Conservation (phyloP, 2,113 vertebrate species). For the Ifrita kowaldi region DNA sequence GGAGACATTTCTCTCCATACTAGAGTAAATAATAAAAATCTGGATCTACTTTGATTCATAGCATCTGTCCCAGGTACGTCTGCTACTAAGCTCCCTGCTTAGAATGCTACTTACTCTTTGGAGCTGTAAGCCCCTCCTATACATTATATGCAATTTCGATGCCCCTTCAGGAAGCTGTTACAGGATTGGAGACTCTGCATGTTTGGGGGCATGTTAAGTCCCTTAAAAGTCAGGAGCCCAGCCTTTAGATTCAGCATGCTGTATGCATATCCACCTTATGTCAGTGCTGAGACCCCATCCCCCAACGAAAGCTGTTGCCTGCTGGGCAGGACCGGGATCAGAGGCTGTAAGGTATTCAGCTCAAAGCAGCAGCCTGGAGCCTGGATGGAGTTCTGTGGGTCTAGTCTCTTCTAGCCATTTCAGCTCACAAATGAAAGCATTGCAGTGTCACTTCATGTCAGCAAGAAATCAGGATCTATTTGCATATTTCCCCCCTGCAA, state of each 20-base stretch:
- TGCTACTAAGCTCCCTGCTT: background rate
- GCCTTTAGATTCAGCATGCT: background rate
- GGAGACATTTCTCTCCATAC: background rate
- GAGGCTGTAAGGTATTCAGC: background rate
- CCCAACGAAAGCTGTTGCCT: background rate
- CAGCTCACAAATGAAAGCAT: background rate
- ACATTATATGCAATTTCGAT: fast-evolving
- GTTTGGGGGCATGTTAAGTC: background rate
- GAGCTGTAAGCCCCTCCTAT: background rate
- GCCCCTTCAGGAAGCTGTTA: background rate
- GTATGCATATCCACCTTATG: fast-evolving
- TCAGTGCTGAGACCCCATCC: background rate
- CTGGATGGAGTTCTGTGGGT: background rate
- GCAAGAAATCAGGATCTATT: background rate
- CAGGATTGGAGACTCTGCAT: background rate
- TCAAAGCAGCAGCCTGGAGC: background rate
- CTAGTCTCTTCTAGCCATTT: background rate
- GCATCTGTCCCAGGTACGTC: background rate
- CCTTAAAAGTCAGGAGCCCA: background rate
- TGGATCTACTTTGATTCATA: background rate
- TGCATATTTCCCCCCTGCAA: background rate
- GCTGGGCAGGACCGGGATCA: background rate
- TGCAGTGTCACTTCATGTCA: background rate
- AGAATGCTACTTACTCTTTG: background rate
- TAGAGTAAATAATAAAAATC: background rate